A percentile compares a stretch with the other conserved stretches of the same genome.
Evolutionary conservation across 2,888 invertebrate genomes (phyloP).

Genomic region (Pemphredon lugubris): DNA sequence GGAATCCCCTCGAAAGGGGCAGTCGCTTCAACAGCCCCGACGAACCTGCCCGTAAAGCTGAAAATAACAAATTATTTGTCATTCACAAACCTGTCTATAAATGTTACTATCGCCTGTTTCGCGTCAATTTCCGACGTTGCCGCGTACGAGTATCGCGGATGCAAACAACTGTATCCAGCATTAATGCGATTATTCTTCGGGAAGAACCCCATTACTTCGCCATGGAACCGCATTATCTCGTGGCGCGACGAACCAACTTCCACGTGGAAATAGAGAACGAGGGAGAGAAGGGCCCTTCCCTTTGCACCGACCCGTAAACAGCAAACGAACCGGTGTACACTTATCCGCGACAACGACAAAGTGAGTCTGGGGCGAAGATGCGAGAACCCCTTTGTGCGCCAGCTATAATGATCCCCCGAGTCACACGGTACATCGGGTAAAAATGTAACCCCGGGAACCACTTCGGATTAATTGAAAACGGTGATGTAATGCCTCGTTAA

Average conservation of each 20-base stretch:
- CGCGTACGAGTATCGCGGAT: no score
- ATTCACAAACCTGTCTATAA: no score
- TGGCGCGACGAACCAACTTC: neutral
- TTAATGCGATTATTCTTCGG: conserved; percentile 18
- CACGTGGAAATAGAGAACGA: conserved; percentile 8
- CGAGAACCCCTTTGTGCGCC: neutral
- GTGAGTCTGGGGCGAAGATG: conserved; percentile 5
- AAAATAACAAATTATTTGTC: no score
- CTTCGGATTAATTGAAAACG: conserved; percentile 57
- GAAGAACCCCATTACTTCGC: conserved; percentile 21
- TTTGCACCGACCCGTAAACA: conserved; percentile 37
- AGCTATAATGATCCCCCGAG: conserved; percentile 12
- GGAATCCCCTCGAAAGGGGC: no score
- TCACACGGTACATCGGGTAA: neutral
- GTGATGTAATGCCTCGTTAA: conserved; percentile 58
- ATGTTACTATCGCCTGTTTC: no score
- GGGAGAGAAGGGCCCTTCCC: conserved; percentile 21
- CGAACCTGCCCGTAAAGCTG: no score
- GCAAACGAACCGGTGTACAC: conserved; percentile 35
- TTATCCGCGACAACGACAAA: conserved; percentile 1
- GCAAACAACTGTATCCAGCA: no score
- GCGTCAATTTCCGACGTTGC: no score
- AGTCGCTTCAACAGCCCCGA: no score
- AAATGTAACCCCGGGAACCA: conserved; percentile 40
- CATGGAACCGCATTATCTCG: conserved; percentile 3